These are phyloP conservation scores for Choreutis nemorana DNA, from an alignment of 2,888 invertebrate genomes.

Conservation along the genomic window DNA sequence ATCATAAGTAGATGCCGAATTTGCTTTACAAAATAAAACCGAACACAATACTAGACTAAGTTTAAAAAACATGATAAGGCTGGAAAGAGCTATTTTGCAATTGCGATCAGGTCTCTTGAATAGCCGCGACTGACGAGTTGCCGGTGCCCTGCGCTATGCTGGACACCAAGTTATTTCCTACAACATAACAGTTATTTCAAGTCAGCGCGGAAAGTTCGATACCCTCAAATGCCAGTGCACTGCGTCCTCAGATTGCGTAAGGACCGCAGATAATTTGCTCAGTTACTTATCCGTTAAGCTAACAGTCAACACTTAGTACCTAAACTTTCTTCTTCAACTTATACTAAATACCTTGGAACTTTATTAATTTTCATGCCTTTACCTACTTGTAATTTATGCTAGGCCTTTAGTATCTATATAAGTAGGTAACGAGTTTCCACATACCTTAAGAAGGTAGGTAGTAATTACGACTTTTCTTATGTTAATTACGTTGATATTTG, in stretches of 20 bases:
- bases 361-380: too few species aligned
- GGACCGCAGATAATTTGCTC: conserved; percentile 29
- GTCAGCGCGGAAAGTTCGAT: conserved; percentile 61
- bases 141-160: conserved; percentile 5
- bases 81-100: conserved; percentile 11
- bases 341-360: too few species aligned
- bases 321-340: too few species aligned
- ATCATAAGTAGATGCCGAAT: conserved; percentile 50
- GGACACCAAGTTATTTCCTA: conserved; percentile 51
- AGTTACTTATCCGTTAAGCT: conserved; percentile 7
- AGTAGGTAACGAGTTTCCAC: too few species aligned
- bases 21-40: conserved; percentile 19
- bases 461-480: too few species aligned
- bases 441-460: too few species aligned
- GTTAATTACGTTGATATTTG: too few species aligned
- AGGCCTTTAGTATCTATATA: too few species aligned
- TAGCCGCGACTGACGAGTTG: conserved; percentile 32
- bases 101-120: conserved; percentile 29
- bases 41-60: conserved; percentile 20
- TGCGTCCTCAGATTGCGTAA: conserved; percentile 46
- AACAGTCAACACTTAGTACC: too few species aligned
- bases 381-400: too few species aligned
- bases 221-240: conserved; percentile 50
- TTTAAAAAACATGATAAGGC: conserved; percentile 8
- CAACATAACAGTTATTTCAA: conserved; percentile 61